These are phyloP conservation scores for Probosciger aterrimus DNA, from an alignment of 2,113 vertebrate genomes.

Conservation along the genomic window DNA sequence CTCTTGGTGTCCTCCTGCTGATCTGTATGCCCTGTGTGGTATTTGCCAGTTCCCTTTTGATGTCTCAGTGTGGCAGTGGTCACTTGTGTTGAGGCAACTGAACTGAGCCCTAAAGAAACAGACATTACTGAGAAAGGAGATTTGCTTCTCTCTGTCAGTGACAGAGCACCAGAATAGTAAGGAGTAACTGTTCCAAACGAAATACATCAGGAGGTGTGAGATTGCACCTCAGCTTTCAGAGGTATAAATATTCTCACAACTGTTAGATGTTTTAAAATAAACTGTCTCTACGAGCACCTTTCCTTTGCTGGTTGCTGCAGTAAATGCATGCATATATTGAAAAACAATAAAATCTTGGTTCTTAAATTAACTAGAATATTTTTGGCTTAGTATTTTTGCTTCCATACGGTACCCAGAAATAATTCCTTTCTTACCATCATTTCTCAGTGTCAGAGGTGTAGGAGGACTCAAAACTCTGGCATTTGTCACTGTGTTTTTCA, in stretches of 20 bases:
- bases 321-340: background rate
- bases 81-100: background rate
- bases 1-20: background rate
- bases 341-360: background rate
- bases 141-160: background rate
- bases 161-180: background rate
- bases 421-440: conserved; percentile 83
- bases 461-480: conserved; percentile 91
- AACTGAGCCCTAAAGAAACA: background rate
- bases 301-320: background rate
- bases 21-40: background rate
- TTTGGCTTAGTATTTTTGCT: background rate
- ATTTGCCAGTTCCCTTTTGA: background rate
- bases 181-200: background rate
- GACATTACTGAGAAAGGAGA: background rate
- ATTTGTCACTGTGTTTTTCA: conserved; percentile 93
- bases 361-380: background rate
- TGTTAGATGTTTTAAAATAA: background rate
- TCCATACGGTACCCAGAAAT: background rate
- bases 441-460: conserved; percentile 90
- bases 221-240: background rate
- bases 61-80: background rate
- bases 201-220: background rate
- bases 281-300: background rate
- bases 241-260: background rate